Evolutionary conservation across 2,113 vertebrate genomes (phyloP), one percentile per base, ranked within the genome.

Genomic region (Ascaphus truei): DNA sequence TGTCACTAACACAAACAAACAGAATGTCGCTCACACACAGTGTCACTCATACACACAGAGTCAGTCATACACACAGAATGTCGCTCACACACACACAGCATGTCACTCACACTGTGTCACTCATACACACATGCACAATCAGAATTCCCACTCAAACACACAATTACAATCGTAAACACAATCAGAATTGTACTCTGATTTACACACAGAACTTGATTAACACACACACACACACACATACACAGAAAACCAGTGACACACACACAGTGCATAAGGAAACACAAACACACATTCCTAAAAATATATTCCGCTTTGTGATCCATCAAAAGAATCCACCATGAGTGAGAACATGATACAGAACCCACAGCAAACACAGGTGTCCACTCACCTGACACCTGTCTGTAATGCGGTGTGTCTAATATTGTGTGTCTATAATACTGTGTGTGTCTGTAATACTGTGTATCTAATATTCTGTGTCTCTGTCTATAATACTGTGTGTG

Each of bases 311-410:
- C 25, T 60, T 60, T 60, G 3, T 45, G 45, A 37, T 51, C 11
- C 56, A 69, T 11, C 31, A 69, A 56, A 68, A 51, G 43, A 60
- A 51, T 60, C 56, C 56, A 39, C 20, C 43, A 18, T 60, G 15
- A 69, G 60, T 29, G 33, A 37, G 55, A 51, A 60, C 47, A 65
- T 39, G 36, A 5, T 23, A 12, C 23, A 39, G 66, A 37, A 23
- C 53, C 56, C 33, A 29, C 33, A 31, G 30, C 59, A 60, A 69
- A 43, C 59, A 55, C 66, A 69, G 66, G 66, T 69, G 66, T 69
- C 56, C 56, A 37, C 27, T 60, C 66, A 69, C 56, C 56, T 69
- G 66, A 69, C 66, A 69, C 66, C 66, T 69, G 66, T 23, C 31
- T 39, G 45, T 43, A n/a, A n/a, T n/a, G n/a, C n/a, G n/a, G 36